Base-by-base conservation (phyloP, 1,140 invertebrate genomes). In the Linepithema humile region DNA sequence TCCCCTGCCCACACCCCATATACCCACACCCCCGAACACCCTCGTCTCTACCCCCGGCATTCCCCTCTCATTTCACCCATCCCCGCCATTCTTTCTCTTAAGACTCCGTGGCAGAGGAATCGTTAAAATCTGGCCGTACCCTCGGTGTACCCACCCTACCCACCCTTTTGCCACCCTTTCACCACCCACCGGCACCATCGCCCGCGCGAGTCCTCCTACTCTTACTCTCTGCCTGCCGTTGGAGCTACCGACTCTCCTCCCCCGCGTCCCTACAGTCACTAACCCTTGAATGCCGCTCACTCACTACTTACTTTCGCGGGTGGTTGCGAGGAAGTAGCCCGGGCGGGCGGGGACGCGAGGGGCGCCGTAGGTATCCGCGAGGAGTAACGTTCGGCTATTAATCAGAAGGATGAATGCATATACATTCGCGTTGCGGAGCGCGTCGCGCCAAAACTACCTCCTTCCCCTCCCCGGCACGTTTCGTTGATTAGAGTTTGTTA, bases 111-210 rank as follows among this genome's bases (percentile, higher is more conserved):
- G 93, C 93, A 92, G 93, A 93, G 93, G 93, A 94, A 94, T 94
- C 94, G 93, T 94, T 94, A 94, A 94, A 94, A 94, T 94, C 94
- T 94, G 94, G 94, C 93, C 93, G 93, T 92, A 91, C 90, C 89
- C 89, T 88, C 86, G 88, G 92, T 80, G 35, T 92, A 91, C 91
- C 91, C 86, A 91, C 90, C 86, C 84, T 69, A 86, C 88, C 88
- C n/a, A n/a, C 59, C n/a, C 62, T 69, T 65, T 83, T 85, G 85
- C 70, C 75, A 69, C 85, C 86, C 88, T 87, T 55, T 53, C 59
- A 60, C 85, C 77, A 64, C 82, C 87, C 87, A 80, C 64, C 80
- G 60, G 72, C 74, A 78, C 82, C 62, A 83, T 72, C 67, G 38
- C 85, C 40, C 89, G 75, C 70, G 29, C 50, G 48, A 65, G 64